A percentile compares a stretch with the other conserved stretches of the same genome.
phyloP scores from a whole-genome alignment of 92 coral and sea anemone genomes.

The Heteractis magnifica region DNA sequence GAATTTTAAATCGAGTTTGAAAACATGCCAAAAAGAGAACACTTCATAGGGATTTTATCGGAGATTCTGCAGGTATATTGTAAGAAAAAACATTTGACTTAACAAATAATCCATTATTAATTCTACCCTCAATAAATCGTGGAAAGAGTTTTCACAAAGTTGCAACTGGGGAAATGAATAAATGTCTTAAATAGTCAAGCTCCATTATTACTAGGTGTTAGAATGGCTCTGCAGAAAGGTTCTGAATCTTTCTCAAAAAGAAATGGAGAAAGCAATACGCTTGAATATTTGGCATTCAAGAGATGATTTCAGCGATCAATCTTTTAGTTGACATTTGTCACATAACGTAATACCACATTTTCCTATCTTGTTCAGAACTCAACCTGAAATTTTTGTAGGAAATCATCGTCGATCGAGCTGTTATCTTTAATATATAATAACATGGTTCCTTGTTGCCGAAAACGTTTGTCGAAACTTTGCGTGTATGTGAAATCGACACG shows the following conservation, averaged over 20 bases:
- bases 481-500: slow-evolving; percentile 10
- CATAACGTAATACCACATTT: slow-evolving; percentile 10
- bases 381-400: neutral
- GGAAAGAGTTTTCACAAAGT: too few species aligned
- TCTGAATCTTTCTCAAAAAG: neutral
- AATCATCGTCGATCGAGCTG: neutral
- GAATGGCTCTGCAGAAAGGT: neutral
- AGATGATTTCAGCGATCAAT: slow-evolving; percentile 21
- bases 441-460: neutral
- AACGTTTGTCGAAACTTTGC: neutral
- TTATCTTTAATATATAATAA: neutral
- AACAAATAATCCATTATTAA: too few species aligned
- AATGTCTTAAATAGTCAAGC: neutral
- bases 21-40: neutral
- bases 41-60: too few species aligned
- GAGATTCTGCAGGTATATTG: too few species aligned
- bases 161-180: too few species aligned
- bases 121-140: too few species aligned
- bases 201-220: neutral
- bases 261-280: slow-evolving; percentile 14
- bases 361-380: neutral
- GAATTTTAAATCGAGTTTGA: neutral
- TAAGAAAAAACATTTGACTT: too few species aligned
- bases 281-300: slow-evolving; percentile 33
- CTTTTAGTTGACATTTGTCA: slow-evolving; percentile 19